phyloP scores from a whole-genome alignment of 2,113 vertebrate genomes.

The Todiramphus saurophagus region DNA sequence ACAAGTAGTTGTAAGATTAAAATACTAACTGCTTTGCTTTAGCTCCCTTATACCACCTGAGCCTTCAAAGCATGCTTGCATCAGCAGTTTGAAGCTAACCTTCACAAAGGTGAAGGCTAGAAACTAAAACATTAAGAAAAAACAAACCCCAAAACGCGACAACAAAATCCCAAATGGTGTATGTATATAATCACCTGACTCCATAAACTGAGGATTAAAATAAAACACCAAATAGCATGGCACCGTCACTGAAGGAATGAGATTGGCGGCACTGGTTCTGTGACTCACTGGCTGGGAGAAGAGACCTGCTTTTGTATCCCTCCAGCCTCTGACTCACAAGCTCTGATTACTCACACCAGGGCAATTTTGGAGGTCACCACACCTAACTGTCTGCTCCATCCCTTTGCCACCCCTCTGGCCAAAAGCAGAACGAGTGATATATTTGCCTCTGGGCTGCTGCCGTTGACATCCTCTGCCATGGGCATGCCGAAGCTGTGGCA shows the following conservation, averaged over 20 bases:
- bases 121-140: not conserved
- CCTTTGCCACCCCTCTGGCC: not conserved
- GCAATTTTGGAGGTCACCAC: not conserved
- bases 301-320: conserved; percentile 1
- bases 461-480: not conserved
- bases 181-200: not conserved
- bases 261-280: not conserved
- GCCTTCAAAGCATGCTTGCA: not conserved
- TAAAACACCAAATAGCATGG: not conserved
- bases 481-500: not conserved
- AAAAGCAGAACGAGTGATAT: not conserved
- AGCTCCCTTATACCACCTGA: not conserved
- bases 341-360: not conserved
- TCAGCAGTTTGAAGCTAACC: not conserved
- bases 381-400: not conserved
- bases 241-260: not conserved
- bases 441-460: not conserved
- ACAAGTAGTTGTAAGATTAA: not conserved
- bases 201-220: not conserved
- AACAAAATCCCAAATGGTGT: not conserved
- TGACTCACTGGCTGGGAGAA: conserved; percentile 24
- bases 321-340: conserved; percentile 31
- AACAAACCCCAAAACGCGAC: not conserved
- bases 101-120: not conserved
- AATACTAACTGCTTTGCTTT: not conserved